These are phyloP conservation scores for Saturnia pavonia DNA, from an alignment of 2,888 invertebrate species.

Conservation along the genomic window DNA sequence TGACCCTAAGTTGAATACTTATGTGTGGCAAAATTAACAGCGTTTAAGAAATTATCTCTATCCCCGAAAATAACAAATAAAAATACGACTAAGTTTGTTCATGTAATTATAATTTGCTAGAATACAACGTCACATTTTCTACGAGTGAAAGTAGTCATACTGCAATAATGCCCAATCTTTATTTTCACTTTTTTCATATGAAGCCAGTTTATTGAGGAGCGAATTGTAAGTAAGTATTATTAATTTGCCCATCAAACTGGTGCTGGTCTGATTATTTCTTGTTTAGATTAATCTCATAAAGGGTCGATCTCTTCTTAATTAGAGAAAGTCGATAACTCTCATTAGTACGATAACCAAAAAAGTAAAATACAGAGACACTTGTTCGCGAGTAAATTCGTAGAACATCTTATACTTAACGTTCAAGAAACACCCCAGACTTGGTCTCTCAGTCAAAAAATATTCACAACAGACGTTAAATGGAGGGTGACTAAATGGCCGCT, in stretches of 20 bases:
- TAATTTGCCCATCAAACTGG: background rate
- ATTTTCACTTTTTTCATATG: background rate
- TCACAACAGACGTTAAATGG: slow-evolving; percentile 78
- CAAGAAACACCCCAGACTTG: slow-evolving; percentile 44
- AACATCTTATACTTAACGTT: slow-evolving; percentile 25
- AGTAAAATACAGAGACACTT: background rate
- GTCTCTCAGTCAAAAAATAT: slow-evolving; percentile 59
- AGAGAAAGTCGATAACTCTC: background rate
- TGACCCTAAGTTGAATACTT: background rate
- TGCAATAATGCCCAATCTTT: background rate
- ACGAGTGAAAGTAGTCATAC: background rate
- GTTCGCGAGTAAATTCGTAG: background rate
- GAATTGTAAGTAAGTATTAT: background rate
- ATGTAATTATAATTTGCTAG: too few relatives aligned
- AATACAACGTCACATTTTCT: background rate
- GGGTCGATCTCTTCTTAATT: background rate
- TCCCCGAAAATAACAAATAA: too few relatives aligned
- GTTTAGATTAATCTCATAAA: background rate
- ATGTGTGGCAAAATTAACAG: background rate
- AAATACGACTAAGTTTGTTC: too few relatives aligned
- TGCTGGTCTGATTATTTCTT: background rate
- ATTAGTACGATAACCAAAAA: background rate
- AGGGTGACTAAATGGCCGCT: slow-evolving; percentile 71
- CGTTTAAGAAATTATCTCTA: too few relatives aligned
- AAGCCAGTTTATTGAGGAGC: background rate